Evolutionary conservation across 2,888 invertebrate genomes (phyloP).

Genomic region (Oscheius myriophilus): DNA sequence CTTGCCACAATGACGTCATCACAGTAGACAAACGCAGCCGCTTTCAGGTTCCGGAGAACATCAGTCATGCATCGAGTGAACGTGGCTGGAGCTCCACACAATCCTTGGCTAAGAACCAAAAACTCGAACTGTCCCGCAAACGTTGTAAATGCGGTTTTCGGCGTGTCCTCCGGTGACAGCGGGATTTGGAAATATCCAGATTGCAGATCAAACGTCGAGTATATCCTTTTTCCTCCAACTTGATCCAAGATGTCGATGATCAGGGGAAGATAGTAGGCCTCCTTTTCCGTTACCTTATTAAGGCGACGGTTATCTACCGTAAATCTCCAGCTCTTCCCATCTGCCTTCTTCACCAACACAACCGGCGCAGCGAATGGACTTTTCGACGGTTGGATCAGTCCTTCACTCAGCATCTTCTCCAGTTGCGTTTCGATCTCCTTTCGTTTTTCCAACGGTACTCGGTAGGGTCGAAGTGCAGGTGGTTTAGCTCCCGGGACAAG

Average conservation of each 20-base stretch:
- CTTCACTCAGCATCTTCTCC: not conserved
- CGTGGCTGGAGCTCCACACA: slow-evolving; percentile 53
- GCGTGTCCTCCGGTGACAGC: slow-evolving; percentile 29
- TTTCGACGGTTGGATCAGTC: not conserved
- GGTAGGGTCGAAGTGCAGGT: not conserved
- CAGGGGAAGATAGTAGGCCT: slow-evolving; percentile 52
- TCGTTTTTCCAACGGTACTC: not conserved
- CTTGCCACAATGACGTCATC: slow-evolving; percentile 56
- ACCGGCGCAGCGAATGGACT: not conserved
- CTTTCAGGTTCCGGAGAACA: slow-evolving; percentile 31
- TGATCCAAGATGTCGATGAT: slow-evolving; percentile 39
- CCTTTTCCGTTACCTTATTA: slow-evolving; percentile 39
- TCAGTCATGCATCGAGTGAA: slow-evolving; percentile 58
- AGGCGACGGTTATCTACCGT: slow-evolving; percentile 56
- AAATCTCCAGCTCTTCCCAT: no score
- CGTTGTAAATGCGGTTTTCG: slow-evolving; percentile 55
- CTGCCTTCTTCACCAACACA: no score
- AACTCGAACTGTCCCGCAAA: no score
- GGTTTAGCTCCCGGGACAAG: not conserved
- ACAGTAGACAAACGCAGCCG: slow-evolving; percentile 40
- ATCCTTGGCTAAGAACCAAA: slow-evolving; percentile 57
- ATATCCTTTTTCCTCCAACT: slow-evolving; percentile 33
- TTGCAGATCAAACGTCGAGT: slow-evolving; percentile 46
- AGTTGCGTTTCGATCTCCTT: not conserved
- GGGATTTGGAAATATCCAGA: slow-evolving; percentile 62